Evolutionary conservation across 2,113 vertebrate genomes (phyloP), one percentile per base, ranked within the genome.

Genomic region (Anoplopoma fimbria): DNA sequence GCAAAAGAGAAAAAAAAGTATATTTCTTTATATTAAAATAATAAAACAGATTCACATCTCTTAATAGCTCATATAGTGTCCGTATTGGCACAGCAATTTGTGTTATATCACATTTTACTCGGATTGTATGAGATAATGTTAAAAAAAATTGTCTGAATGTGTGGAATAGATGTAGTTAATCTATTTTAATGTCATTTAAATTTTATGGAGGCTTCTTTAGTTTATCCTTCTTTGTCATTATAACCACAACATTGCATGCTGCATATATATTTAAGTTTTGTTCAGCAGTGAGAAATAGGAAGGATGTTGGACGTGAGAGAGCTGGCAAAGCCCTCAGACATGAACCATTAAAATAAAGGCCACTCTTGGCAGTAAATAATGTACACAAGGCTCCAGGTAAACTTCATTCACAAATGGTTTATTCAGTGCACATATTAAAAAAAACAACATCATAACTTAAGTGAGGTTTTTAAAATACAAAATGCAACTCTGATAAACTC

Each of bases 391-490:
- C 5, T 69, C 15, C 3, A 2, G 38, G 14, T 69, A 67, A 85
- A 93, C 81, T 84, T 84, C 58, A 62, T 91, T 87, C 85, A 92
- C 79, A 90, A 82, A 42, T 70, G 60, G 92, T 93, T 93, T 93
- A 93, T 92, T 94, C 87, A 92, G 92, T 93, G 92, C 91, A 89
- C 65, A 87, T 93, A 91, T 78, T 90, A 94, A 58, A 58, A 58
- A 58, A 53, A 91, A 34, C 74, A 40, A 74, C 84, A 74, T 72
- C 63, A 93, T 95, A 95, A 95, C 69, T 95, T 95, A 94, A 87
- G 47, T 85, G 75, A 65, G 42, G 9, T 69, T 83, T 64, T 57
- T 60, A 89, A 60, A 86, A 84, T 79, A 71, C 63, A 82, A 90
- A 78, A 88, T 53, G 38, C 72, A 73, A 53, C 51, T 80, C 53